Conservation (phyloP, 2,797 vertebrate species). For the Enteromius unitaeniatus region DNA sequence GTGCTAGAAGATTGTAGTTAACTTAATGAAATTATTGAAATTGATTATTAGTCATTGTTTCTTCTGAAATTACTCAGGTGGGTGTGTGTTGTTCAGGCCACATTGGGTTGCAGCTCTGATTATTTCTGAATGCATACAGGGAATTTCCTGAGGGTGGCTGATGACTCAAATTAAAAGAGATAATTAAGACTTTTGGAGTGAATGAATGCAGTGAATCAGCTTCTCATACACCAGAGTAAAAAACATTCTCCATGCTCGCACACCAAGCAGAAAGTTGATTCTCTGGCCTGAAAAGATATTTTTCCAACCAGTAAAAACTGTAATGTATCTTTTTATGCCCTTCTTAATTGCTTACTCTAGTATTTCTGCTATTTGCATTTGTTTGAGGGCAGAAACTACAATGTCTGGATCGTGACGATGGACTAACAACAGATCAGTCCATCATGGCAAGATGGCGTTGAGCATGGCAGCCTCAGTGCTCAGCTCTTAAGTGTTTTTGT, state of each 20-base stretch:
- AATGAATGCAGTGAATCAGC: slow-evolving; percentile 51
- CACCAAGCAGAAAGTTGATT: background rate
- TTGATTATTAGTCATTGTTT: background rate
- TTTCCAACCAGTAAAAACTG: background rate
- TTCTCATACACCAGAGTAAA: slow-evolving; percentile 34
- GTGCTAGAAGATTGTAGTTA: background rate
- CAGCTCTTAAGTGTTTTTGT: too few species aligned
- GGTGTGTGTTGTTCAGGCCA: background rate
- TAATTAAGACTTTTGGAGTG: slow-evolving; percentile 52
- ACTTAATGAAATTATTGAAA: background rate
- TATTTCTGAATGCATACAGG: background rate
- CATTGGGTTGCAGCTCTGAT: background rate
- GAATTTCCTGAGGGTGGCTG: slow-evolving; percentile 37
- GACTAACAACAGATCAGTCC: too few species aligned
- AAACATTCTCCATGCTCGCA: background rate
- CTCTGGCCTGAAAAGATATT: background rate
- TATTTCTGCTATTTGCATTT: background rate
- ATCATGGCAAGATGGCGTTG: too few species aligned
- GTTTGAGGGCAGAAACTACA: background rate
- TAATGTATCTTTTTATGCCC: background rate
- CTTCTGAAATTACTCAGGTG: background rate
- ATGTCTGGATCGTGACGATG: background rate
- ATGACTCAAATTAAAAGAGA: slow-evolving; percentile 52
- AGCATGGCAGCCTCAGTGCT: too few species aligned
- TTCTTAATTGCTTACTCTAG: background rate